phyloP scores from a whole-genome alignment of 2,888 invertebrate species.

The Globia sparganii region DNA sequence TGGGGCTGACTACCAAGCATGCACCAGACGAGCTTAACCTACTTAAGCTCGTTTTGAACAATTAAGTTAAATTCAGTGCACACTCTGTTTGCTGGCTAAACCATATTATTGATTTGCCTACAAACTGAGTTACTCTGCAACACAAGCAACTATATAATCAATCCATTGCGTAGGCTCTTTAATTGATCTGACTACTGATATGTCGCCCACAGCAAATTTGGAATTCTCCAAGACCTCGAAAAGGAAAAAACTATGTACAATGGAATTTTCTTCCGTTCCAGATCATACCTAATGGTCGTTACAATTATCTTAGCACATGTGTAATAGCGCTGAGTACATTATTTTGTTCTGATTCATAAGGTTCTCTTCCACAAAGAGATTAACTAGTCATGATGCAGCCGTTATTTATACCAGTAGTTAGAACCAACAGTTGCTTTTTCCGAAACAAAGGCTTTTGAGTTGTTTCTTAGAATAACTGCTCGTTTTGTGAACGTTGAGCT shows the following conservation, averaged over 20 bases:
- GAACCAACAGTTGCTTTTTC: slow-evolving; percentile 45
- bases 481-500: slow-evolving; percentile 22
- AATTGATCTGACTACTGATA: slow-evolving; percentile 17
- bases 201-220: background rate
- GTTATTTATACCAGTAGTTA: slow-evolving; percentile 46
- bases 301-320: slow-evolving; percentile 38
- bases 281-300: slow-evolving; percentile 11
- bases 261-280: slow-evolving; percentile 49
- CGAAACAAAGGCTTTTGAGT: slow-evolving; percentile 59
- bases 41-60: background rate
- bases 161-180: slow-evolving; percentile 26
- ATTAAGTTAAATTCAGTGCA: background rate
- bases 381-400: slow-evolving; percentile 54
- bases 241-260: slow-evolving; percentile 17
- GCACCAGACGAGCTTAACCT: background rate
- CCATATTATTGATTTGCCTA: background rate
- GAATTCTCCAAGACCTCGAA: slow-evolving; percentile 12
- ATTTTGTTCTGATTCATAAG: slow-evolving; percentile 53
- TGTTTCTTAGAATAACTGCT: slow-evolving; percentile 45
- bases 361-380: slow-evolving; percentile 51
- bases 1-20: background rate
- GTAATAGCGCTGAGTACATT: slow-evolving; percentile 31
- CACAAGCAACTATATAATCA: slow-evolving; percentile 22
- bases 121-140: background rate
- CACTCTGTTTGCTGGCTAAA: background rate